Evolutionary conservation across 2,888 invertebrate genomes (phyloP).

Genomic region (Ochropleura leucogaster): DNA sequence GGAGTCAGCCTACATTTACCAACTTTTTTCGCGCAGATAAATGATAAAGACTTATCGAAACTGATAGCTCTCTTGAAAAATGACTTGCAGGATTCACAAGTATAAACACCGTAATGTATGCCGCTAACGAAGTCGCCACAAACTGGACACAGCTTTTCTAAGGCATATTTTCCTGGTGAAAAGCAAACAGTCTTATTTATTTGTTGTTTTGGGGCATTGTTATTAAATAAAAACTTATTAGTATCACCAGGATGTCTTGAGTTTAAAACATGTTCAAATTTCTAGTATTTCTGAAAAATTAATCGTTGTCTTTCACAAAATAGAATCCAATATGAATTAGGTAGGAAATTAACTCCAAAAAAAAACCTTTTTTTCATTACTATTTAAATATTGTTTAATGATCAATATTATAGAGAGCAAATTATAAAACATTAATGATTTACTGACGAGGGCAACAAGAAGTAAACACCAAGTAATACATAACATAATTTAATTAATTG

Average conservation of each 20-base stretch:
- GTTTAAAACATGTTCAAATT: not conserved
- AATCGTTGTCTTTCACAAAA: too few relatives aligned
- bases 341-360: conserved; percentile 8
- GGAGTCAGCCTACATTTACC: conserved; percentile 56
- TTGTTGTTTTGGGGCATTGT: not conserved
- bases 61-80: conserved; percentile 76
- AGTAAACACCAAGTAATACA: not conserved
- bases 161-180: conserved; percentile 1
- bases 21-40: conserved; percentile 41
- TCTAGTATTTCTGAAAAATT: not conserved
- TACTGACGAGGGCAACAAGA: not conserved
- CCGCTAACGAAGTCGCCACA: conserved; percentile 73
- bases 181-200: not conserved
- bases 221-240: not conserved
- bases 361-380: not conserved
- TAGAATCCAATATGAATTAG: not conserved
- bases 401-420: not conserved
- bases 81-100: conserved; percentile 78
- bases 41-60: conserved; percentile 49
- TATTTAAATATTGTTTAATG: not conserved
- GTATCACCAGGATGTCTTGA: not conserved
- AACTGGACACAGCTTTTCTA: conserved; percentile 68
- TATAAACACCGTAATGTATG: conserved; percentile 73
- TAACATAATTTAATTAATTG: not conserved
- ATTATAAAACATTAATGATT: not conserved